Evolutionary conservation across 1,140 invertebrate genomes (phyloP), one percentile per base, ranked within the genome.

Genomic region (Zaprionus camerounensis): DNA sequence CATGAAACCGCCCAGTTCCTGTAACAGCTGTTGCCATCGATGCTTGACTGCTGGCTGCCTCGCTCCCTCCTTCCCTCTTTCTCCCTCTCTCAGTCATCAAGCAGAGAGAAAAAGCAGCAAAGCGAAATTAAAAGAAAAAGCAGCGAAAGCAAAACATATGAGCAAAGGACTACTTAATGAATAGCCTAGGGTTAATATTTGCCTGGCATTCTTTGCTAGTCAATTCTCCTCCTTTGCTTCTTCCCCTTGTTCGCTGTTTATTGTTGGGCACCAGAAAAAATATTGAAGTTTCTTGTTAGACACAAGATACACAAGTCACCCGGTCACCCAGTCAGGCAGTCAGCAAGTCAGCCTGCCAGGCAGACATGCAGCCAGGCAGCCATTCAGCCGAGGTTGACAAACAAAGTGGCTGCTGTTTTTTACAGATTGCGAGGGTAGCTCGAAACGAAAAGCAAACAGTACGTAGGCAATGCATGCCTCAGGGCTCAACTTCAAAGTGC

Each of bases 101-200:
- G 12, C 3, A 2, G 3, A 12, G 36, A 38, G 22, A 11, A 36
- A 64, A 17, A 83, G 81, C 77, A 80, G 65, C 61, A 80, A 65
- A 78, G 63, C 72, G 67, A 80, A 69, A 79, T 46, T 46, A 72
- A 71, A 75, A n/a, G n/a, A 51, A 49, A 57, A 49, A 64, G 36
- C 38, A 63, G 76, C 69, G 72, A 82, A 80, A 81, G 78, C 64
- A 87, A 83, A 87, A 84, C 85, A 90, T 90, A 90, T 90, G 85
- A 90, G 81, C 81, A 88, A 90, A 90, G 73, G 85, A 90, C 85
- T 84, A 82, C 84, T 85, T 90, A 88, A 88, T 90, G 85, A 88
- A 88, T 88, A 85, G 85, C 85, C 81, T 46, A 68, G 75, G 85
- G 85, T 72, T 90, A 88, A 90, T 90, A 88, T 88, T 88, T 88